A percentile compares a stretch with the other conserved stretches of the same genome.
These are phyloP conservation scores for Zosterops borbonicus DNA, from an alignment of 2,113 vertebrate genomes.

Conservation along the genomic window DNA sequence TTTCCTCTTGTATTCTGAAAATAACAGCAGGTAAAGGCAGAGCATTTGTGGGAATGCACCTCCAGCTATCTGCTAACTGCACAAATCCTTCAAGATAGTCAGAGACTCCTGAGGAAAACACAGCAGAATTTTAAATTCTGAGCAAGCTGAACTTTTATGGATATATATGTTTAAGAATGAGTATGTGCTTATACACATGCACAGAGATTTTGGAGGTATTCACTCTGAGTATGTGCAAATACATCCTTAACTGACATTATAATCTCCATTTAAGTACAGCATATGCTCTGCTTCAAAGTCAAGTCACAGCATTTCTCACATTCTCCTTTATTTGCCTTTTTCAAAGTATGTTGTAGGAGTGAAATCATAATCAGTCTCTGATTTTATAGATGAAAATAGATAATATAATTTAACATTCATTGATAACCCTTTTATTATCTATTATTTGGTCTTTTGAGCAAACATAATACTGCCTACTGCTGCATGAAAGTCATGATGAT, in stretches of 20 bases:
- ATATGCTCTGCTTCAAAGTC: not conserved
- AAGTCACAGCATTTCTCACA: not conserved
- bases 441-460: conserved; percentile 11
- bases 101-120: conserved; percentile 22
- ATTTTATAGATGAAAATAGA: not conserved
- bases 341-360: not conserved
- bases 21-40: conserved; percentile 2
- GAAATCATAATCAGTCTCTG: not conserved
- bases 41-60: not conserved
- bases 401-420: not conserved
- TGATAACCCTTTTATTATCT: conserved; percentile 11
- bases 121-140: not conserved
- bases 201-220: not conserved
- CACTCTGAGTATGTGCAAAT: conserved; percentile 14
- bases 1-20: not conserved
- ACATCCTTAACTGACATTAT: not conserved
- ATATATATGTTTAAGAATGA: not conserved
- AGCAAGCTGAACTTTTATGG: not conserved
- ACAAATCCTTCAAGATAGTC: not conserved
- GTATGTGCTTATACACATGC: not conserved
- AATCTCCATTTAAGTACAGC: not conserved
- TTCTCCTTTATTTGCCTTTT: not conserved
- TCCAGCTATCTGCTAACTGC: conserved; percentile 25
- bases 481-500: not conserved
- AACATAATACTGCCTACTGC: conserved; percentile 5